Percentiles rank a stretch among this genome's conserved stretches.
Evolutionary conservation across 37 sponge, comb jelly and placozoan species (phyloP).

Genomic region (Corticium candelabrum): DNA sequence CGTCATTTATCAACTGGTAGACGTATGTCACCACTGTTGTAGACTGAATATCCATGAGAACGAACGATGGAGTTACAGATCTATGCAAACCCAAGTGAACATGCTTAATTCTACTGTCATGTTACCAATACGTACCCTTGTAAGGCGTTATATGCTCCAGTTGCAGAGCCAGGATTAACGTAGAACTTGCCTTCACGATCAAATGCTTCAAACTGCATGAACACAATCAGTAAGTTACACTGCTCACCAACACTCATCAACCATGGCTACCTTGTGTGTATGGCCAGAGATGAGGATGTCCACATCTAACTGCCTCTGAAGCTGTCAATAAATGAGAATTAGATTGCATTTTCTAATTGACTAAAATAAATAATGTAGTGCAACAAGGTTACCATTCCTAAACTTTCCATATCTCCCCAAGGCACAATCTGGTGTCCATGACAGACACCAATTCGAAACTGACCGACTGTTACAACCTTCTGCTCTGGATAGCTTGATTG

Average conservation of each 20-base stretch:
- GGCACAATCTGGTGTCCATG: slow-evolving; percentile 99
- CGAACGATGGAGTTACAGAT: slow-evolving; percentile 85
- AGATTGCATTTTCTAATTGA: not conserved
- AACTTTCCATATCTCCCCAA: slow-evolving; percentile 95
- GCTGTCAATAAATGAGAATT: slow-evolving; percentile 37
- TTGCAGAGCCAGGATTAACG: slow-evolving; percentile 96
- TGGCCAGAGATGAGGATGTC: slow-evolving; percentile 93
- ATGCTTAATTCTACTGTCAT: slow-evolving; percentile 9
- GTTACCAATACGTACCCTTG: slow-evolving; percentile 39
- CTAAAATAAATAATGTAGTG: too few species aligned
- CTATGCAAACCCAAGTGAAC: slow-evolving; percentile 20
- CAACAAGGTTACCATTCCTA: slow-evolving; percentile 75
- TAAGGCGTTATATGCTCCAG: slow-evolving; percentile 92
- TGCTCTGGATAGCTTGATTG: slow-evolving; percentile 85
- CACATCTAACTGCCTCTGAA: slow-evolving; percentile 92
- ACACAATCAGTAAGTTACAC: not conserved
- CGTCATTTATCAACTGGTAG: slow-evolving; percentile 75
- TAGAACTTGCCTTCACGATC: slow-evolving; percentile 94
- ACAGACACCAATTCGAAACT: slow-evolving; percentile 88
- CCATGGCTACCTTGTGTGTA: slow-evolving; percentile 81
- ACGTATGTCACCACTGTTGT: slow-evolving; percentile 71
- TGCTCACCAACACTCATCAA: too few species aligned
- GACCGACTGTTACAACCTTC: slow-evolving; percentile 92
- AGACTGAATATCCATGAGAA: slow-evolving; percentile 96
- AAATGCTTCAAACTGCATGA: slow-evolving; percentile 63